Evolutionary conservation across 1,140 invertebrate species (phyloP).

Genomic region (Leptestheria dahalacensis): DNA sequence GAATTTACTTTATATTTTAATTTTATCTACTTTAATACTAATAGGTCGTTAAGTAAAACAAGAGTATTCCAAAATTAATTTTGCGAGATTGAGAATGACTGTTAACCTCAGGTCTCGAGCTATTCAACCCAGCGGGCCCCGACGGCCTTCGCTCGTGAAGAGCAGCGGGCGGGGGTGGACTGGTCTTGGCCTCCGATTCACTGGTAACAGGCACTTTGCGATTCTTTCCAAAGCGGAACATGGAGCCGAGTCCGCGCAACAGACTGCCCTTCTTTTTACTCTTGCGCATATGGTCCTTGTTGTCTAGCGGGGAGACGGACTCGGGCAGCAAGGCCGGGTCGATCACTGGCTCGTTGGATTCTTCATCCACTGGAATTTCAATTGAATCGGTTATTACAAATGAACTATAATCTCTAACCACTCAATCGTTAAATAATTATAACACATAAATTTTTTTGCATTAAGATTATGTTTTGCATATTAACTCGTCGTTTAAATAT

Average conservation of each 20-base stretch:
- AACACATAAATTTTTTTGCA: no score
- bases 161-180: background rate
- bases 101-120: background rate
- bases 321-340: conserved; percentile 48
- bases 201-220: conserved; percentile 16
- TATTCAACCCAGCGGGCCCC: background rate
- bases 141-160: conserved; percentile 3
- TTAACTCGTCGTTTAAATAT: no score
- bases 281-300: conserved; percentile 39
- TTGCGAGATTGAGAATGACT: no score
- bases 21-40: no score
- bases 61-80: no score
- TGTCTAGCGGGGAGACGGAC: conserved; percentile 23
- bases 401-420: no score
- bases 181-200: conserved; percentile 20
- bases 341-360: conserved; percentile 38
- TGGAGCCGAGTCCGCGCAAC: conserved; percentile 60
- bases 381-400: no score
- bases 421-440: no score
- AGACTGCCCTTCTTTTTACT: conserved; percentile 54
- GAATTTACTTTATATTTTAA: no score
- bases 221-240: conserved; percentile 42
- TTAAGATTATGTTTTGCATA: no score
- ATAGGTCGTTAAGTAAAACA: no score
- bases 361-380: conserved; percentile 32